These are phyloP conservation scores for Drosophila macrospina DNA, from an alignment of 2,888 invertebrate genomes.

Conservation along the genomic window DNA sequence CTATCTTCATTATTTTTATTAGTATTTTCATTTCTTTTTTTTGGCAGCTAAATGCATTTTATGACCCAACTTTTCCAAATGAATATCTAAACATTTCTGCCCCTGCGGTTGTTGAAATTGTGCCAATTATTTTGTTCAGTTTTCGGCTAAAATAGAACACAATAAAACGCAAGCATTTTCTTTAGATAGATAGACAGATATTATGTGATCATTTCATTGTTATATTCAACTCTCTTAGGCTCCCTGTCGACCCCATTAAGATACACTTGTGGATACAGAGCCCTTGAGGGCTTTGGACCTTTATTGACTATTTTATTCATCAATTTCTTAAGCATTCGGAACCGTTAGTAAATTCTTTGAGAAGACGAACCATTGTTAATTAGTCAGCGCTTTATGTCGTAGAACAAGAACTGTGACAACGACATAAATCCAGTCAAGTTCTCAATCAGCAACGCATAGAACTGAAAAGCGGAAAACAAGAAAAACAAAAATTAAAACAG, in stretches of 20 bases:
- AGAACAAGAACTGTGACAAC: slow-evolving; percentile 24
- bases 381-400: slow-evolving; percentile 41
- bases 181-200: slow-evolving; percentile 14
- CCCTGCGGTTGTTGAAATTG: slow-evolving; percentile 59
- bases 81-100: slow-evolving; percentile 47
- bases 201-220: slow-evolving; percentile 54
- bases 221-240: slow-evolving; percentile 25
- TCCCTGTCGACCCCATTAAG: slow-evolving; percentile 41
- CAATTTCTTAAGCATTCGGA: slow-evolving; percentile 42
- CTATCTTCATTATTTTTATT: slow-evolving; percentile 1
- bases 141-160: slow-evolving; percentile 63
- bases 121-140: slow-evolving; percentile 68
- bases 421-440: slow-evolving; percentile 52
- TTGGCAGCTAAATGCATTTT: slow-evolving; percentile 42
- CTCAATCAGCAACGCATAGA: slow-evolving; percentile 29
- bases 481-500: slow-evolving; percentile 9
- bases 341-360: slow-evolving; percentile 56
- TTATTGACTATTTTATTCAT: slow-evolving; percentile 23
- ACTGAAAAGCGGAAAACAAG: slow-evolving; percentile 20
- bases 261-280: background rate
- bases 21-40: slow-evolving; percentile 18
- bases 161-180: slow-evolving; percentile 47
- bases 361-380: slow-evolving; percentile 58
- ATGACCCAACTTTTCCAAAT: slow-evolving; percentile 49
- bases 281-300: slow-evolving; percentile 25